Percentiles rank a stretch among this genome's conserved stretches.
Evolutionary conservation across 2,888 invertebrate species (phyloP).

Genomic region (Pseudanteris insignis): DNA sequence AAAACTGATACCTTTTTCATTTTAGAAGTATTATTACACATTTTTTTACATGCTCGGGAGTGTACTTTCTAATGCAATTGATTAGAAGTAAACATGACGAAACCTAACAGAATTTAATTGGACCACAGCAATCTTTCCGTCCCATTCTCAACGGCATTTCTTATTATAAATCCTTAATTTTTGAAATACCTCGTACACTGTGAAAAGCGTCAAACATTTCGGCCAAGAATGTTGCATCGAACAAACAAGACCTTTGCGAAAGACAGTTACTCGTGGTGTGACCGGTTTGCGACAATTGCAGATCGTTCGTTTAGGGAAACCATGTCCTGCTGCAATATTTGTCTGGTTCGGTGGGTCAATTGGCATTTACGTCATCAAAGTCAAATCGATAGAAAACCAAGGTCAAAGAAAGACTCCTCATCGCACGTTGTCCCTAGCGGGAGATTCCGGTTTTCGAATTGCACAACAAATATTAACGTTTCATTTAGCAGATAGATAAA

Average conservation of each 20-base stretch:
- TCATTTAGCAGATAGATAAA: conserved; percentile 35
- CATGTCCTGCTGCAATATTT: conserved; percentile 37
- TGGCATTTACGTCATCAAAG: conserved; percentile 37
- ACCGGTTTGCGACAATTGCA: conserved; percentile 42
- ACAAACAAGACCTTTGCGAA: conserved; percentile 41
- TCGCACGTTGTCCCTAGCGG: conserved; percentile 22
- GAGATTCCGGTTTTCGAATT: conserved; percentile 54
- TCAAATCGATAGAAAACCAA: conserved; percentile 39
- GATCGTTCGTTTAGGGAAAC: conserved; percentile 39
- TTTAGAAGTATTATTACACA: conserved; percentile 4
- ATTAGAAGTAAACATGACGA: conserved; percentile 12
- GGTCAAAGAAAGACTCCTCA: conserved; percentile 45
- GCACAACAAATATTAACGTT: conserved; percentile 46
- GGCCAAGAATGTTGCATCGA: conserved; percentile 27
- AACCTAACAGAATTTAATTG: conserved; percentile 16
- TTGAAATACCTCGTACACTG: conserved; percentile 20
- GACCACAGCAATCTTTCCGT: conserved; percentile 2
- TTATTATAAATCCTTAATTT: conserved; percentile 15
- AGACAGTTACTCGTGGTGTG: conserved; percentile 22
- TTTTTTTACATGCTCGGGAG: not conserved
- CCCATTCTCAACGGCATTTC: conserved; percentile 1
- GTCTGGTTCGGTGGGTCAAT: conserved; percentile 39
- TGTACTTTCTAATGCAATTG: not conserved
- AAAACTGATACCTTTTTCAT: too few relatives aligned
- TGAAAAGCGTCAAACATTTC: conserved; percentile 36